A percentile compares a stretch with the other conserved stretches of the same genome.
Conservation (phyloP, 1,140 invertebrate species). For the Diorhabda elongata region DNA sequence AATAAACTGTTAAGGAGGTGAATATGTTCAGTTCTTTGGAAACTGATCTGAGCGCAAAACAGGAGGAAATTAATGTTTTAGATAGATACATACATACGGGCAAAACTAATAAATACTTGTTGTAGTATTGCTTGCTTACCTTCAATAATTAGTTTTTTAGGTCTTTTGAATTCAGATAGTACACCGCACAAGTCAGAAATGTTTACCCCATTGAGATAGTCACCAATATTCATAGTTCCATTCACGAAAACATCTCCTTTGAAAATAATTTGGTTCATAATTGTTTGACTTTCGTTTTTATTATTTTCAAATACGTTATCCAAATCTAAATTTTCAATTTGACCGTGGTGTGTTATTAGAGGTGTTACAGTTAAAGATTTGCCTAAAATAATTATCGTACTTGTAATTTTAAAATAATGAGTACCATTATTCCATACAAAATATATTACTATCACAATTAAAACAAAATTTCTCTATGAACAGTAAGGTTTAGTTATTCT, state of each 20-base stretch:
- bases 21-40: no score
- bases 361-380: constrained; percentile 6
- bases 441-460: no score
- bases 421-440: no score
- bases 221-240: constrained; percentile 28
- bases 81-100: no score
- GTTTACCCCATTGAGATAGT: constrained; percentile 30
- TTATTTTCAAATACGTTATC: constrained; percentile 32
- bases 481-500: no score
- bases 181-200: constrained; percentile 30
- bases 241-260: constrained; percentile 29
- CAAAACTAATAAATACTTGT: no score
- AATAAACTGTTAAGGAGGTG: no score
- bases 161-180: constrained; percentile 13
- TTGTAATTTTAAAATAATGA: neutral
- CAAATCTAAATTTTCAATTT: constrained; percentile 40
- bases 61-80: no score
- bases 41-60: no score
- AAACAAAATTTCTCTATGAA: no score
- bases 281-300: constrained; percentile 1
- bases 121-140: constrained; percentile 16
- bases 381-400: constrained; percentile 9
- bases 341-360: constrained; percentile 28
- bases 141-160: constrained; percentile 27
- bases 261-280: constrained; percentile 34